phyloP scores from a whole-genome alignment of 1,140 invertebrate species.

The Ceratina japonica region DNA sequence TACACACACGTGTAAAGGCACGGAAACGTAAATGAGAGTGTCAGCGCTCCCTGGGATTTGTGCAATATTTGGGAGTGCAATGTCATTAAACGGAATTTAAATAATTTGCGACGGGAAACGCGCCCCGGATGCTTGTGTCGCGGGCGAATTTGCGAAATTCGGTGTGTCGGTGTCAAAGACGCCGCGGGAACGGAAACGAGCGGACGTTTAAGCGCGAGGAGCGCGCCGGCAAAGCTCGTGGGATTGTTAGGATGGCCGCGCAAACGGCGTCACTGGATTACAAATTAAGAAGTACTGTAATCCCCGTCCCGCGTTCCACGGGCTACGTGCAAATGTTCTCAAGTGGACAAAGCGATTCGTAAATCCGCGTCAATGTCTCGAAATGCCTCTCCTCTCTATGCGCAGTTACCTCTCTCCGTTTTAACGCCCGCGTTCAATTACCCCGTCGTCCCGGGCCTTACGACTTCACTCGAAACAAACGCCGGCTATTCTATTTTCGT shows the following conservation, averaged over 20 bases:
- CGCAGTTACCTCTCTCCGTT: neutral
- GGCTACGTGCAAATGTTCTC: neutral
- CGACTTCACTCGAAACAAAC: too few relatives aligned
- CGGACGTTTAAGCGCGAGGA: constrained; percentile 6
- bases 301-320: constrained; percentile 3
- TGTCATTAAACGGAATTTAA: neutral
- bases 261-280: constrained; percentile 24
- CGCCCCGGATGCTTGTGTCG: neutral
- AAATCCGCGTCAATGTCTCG: neutral
- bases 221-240: constrained; percentile 8
- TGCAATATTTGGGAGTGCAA: neutral
- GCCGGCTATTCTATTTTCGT: too few relatives aligned
- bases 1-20: too few relatives aligned
- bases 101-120: constrained; percentile 10
- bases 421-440: too few relatives aligned
- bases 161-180: constrained; percentile 28
- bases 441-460: too few relatives aligned
- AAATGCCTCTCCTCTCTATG: neutral
- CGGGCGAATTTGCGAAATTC: neutral
- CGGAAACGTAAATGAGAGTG: too few relatives aligned
- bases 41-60: too few relatives aligned
- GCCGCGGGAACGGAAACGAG: neutral
- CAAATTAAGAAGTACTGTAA: constrained; percentile 38
- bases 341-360: constrained; percentile 14
- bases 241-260: constrained; percentile 21